phyloP scores from a whole-genome alignment of 2,888 invertebrate genomes.

The Pachycephus smyrnensis region DNA sequence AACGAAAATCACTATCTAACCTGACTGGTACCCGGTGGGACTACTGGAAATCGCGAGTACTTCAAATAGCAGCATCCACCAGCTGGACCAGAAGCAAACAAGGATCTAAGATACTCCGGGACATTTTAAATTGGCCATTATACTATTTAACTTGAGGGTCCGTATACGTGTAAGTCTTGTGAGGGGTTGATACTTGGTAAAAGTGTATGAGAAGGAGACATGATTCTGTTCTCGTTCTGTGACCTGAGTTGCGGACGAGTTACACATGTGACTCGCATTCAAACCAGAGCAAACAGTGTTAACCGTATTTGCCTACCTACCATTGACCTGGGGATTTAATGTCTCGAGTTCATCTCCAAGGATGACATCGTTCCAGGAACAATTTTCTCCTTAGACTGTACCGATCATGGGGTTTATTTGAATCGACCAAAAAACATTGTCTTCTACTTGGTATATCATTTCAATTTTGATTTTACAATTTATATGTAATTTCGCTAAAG shows the following conservation, averaged over 20 bases:
- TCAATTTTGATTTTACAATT: neutral
- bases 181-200: neutral
- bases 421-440: neutral
- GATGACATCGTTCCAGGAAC: neutral
- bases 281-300: slow-evolving; percentile 62
- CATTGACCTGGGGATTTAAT: slow-evolving; percentile 51
- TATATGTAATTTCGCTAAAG: neutral
- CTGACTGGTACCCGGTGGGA: neutral
- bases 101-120: slow-evolving; percentile 62
- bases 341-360: slow-evolving; percentile 35
- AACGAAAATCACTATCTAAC: neutral
- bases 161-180: slow-evolving; percentile 10
- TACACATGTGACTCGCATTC: slow-evolving; percentile 55
- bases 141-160: slow-evolving; percentile 67
- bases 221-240: neutral
- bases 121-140: slow-evolving; percentile 68
- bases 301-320: slow-evolving; percentile 64
- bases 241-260: slow-evolving; percentile 24
- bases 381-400: neutral
- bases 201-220: slow-evolving; percentile 2
- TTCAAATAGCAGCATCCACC: slow-evolving; percentile 8
- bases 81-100: slow-evolving; percentile 48
- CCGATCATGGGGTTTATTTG: neutral
- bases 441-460: neutral
- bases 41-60: neutral